phyloP scores from a whole-genome alignment of 2,113 vertebrate species.

The Lepisosteus osseus region DNA sequence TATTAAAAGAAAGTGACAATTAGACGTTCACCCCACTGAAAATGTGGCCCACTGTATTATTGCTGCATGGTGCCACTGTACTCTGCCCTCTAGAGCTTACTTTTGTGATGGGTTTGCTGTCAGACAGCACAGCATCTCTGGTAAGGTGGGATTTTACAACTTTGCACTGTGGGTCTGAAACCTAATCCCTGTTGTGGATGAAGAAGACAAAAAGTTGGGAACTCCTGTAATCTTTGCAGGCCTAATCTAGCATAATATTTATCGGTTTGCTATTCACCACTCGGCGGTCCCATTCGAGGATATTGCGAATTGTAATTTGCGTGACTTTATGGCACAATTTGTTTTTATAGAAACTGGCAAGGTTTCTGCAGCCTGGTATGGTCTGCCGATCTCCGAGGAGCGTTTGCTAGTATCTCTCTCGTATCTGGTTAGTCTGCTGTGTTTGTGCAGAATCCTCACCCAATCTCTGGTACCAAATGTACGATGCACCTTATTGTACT shows the following conservation, averaged over 20 bases:
- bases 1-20: too few species aligned
- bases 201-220: background rate
- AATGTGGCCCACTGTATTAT: too few species aligned
- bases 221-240: background rate
- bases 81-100: too few species aligned
- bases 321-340: constrained; percentile 42
- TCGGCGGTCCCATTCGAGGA: constrained; percentile 38
- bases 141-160: background rate
- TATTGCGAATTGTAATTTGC: constrained; percentile 44
- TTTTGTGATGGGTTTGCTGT: background rate
- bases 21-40: too few species aligned
- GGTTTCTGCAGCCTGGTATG: too few species aligned
- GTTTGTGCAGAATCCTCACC: too few species aligned
- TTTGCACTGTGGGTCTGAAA: background rate
- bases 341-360: constrained; percentile 36
- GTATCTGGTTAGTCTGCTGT: too few species aligned
- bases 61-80: too few species aligned
- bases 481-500: too few species aligned
- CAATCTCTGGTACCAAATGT: too few species aligned
- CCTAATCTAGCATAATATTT: constrained; percentile 25
- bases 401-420: too few species aligned
- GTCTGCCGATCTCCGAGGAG: too few species aligned
- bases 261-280: constrained; percentile 42
- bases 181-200: background rate
- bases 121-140: background rate